These are phyloP conservation scores for Gryon sp. DNA, from an alignment of 1,140 invertebrate genomes.

Conservation along the genomic window DNA sequence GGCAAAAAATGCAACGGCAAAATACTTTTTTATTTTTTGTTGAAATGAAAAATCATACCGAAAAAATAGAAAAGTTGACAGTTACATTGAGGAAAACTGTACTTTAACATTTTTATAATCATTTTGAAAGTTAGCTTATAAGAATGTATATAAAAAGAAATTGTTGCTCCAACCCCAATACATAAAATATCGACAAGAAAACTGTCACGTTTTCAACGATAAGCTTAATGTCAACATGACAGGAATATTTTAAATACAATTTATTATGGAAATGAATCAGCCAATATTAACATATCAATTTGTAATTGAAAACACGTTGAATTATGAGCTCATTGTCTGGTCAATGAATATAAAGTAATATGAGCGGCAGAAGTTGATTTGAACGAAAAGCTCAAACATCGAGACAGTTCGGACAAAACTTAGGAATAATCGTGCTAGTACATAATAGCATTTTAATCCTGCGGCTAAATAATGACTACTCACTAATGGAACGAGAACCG, in stretches of 20 bases:
- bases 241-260: conserved; percentile 10
- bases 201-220: conserved; percentile 6
- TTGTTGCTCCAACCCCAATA: too few relatives aligned
- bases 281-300: conserved; percentile 40
- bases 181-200: too few relatives aligned
- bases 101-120: too few relatives aligned
- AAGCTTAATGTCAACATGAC: neutral
- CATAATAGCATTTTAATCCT: conserved; percentile 43
- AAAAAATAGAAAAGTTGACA: too few relatives aligned
- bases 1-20: too few relatives aligned
- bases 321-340: conserved; percentile 33
- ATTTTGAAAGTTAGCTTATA: too few relatives aligned
- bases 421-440: conserved; percentile 23
- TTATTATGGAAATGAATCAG: conserved; percentile 22
- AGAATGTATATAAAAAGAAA: neutral
- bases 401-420: conserved; percentile 7
- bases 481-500: conserved; percentile 55
- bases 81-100: too few relatives aligned
- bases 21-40: too few relatives aligned
- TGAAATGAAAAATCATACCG: too few relatives aligned
- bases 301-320: conserved; percentile 24
- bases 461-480: conserved; percentile 52
- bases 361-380: neutral
- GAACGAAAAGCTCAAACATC: conserved; percentile 1
- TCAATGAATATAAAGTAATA: conserved; percentile 7